Percentiles rank a stretch among this genome's conserved stretches.
These are phyloP conservation scores for Glyptemys insculpta DNA, from an alignment of 2,797 vertebrate genomes.

Conservation along the genomic window DNA sequence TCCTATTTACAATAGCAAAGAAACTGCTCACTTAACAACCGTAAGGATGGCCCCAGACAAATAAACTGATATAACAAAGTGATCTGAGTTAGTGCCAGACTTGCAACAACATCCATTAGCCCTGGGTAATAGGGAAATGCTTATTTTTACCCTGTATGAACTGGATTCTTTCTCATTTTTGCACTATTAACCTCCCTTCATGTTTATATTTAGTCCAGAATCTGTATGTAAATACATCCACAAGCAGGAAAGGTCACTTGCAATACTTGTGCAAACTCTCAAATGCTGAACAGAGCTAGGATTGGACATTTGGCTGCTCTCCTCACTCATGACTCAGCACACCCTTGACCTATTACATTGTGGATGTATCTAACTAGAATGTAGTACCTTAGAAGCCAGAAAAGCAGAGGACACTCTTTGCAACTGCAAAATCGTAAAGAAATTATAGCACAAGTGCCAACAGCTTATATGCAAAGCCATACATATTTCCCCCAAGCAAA, in stretches of 20 bases:
- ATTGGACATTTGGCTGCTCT: background rate
- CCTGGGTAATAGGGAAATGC: background rate
- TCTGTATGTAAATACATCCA: background rate
- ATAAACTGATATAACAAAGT: background rate
- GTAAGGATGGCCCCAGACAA: background rate
- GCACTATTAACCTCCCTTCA: background rate
- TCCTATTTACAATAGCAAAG: background rate
- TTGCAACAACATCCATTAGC: background rate
- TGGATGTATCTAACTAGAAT: background rate
- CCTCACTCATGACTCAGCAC: background rate
- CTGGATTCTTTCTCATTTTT: background rate
- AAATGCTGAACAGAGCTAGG: background rate
- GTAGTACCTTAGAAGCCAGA: background rate
- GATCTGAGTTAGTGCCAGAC: background rate
- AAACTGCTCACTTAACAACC: background rate
- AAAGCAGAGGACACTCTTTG: background rate
- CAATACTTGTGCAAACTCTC: background rate
- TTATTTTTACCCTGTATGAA: background rate
- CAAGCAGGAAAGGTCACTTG: background rate
- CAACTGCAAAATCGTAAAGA: conserved; percentile 21
- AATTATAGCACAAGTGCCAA: conserved; percentile 7
- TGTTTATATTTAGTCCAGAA: background rate
- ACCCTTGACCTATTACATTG: background rate
- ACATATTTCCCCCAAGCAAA: background rate
- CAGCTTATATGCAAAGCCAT: background rate